These are phyloP conservation scores for Lingula anatina DNA, from an alignment of 2,888 invertebrate genomes.

Conservation along the genomic window DNA sequence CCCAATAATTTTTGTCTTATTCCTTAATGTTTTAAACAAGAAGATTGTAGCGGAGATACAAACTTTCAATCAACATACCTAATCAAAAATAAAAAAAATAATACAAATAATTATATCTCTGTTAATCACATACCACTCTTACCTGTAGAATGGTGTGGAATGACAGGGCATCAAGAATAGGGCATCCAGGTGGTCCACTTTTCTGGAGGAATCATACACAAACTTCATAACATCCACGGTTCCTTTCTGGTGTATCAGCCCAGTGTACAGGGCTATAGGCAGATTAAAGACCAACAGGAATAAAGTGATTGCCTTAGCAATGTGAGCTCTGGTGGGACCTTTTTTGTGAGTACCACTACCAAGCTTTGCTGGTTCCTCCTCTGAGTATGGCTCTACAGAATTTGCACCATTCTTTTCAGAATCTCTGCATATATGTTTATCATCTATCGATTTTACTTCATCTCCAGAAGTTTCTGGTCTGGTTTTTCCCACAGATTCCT, in stretches of 20 bases:
- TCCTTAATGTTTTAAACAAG: too few species aligned
- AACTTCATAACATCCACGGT: slow-evolving; percentile 69
- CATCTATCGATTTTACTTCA: too few species aligned
- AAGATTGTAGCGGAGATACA: background rate
- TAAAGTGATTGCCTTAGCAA: slow-evolving; percentile 3
- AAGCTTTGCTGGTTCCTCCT: too few species aligned
- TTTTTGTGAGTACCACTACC: too few species aligned
- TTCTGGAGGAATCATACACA: slow-evolving; percentile 56
- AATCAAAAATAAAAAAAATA: too few species aligned
- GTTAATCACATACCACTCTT: too few species aligned
- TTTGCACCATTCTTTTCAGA: background rate
- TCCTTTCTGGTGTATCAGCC: slow-evolving; percentile 75
- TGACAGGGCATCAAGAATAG: slow-evolving; percentile 91
- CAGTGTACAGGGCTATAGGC: slow-evolving; percentile 64
- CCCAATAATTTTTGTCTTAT: too few species aligned
- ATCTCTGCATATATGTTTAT: background rate
- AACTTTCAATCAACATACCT: too few species aligned
- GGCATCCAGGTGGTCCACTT: slow-evolving; percentile 52
- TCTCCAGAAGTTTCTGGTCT: too few species aligned
- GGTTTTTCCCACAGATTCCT: too few species aligned
- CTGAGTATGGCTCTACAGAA: too few species aligned
- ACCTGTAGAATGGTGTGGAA: slow-evolving; percentile 84
- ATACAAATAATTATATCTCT: too few species aligned
- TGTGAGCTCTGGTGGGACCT: background rate
- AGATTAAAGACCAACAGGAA: slow-evolving; percentile 44